These are phyloP conservation scores for Diuraphis noxia DNA, from an alignment of 1,140 invertebrate genomes.

Conservation along the genomic window DNA sequence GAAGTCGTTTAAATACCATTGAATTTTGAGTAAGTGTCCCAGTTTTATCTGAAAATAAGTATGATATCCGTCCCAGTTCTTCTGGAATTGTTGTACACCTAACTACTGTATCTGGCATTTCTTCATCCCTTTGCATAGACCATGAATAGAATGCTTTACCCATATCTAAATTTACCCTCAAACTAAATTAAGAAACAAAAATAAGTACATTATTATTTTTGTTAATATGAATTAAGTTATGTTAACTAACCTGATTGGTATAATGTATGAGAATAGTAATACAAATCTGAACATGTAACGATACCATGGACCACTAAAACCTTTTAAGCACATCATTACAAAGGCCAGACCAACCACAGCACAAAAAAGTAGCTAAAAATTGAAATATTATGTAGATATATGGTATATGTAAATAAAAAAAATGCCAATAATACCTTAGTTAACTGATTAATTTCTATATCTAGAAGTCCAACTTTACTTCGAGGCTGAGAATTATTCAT, in stretches of 20 bases:
- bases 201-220: background rate
- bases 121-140: constrained; percentile 91
- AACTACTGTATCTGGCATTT: constrained; percentile 93
- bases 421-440: constrained; percentile 71
- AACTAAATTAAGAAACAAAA: constrained; percentile 65
- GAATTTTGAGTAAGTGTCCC: constrained; percentile 98
- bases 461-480: constrained; percentile 92
- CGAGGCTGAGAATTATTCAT: constrained; percentile 98
- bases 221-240: background rate
- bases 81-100: constrained; percentile 98
- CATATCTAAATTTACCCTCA: constrained; percentile 98
- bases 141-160: constrained; percentile 97
- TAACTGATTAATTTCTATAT: constrained; percentile 93
- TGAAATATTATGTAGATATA: no score
- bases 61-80: constrained; percentile 94
- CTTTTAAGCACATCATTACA: constrained; percentile 94
- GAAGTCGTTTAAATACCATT: constrained; percentile 96
- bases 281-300: constrained; percentile 95
- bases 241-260: constrained; percentile 83
- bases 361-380: constrained; percentile 77
- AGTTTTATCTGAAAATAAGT: constrained; percentile 96
- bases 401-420: background rate
- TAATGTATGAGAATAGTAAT: constrained; percentile 97
- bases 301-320: constrained; percentile 95
- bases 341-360: constrained; percentile 89